phyloP scores from a whole-genome alignment of 2,888 invertebrate genomes.

The Ochlodes sylvanus region DNA sequence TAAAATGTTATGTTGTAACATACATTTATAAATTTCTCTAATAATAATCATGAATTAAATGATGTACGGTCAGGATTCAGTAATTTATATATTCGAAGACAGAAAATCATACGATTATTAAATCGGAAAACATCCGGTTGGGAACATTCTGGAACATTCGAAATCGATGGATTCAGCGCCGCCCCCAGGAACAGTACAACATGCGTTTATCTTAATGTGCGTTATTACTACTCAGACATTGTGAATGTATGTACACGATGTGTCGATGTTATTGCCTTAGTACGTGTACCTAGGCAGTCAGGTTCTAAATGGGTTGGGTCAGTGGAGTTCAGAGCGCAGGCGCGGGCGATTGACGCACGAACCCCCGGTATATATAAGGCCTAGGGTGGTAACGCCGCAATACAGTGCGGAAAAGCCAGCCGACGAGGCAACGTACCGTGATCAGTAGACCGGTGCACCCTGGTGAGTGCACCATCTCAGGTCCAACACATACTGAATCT shows the following conservation, averaged over 20 bases:
- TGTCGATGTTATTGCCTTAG: conserved; percentile 36
- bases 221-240: background rate
- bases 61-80: background rate
- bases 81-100: background rate
- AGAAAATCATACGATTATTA: background rate
- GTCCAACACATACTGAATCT: conserved; percentile 26
- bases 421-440: conserved; percentile 28
- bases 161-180: background rate
- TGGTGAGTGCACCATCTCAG: conserved; percentile 33
- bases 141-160: background rate
- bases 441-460: conserved; percentile 33
- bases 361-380: conserved; percentile 39
- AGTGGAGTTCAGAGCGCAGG: conserved; percentile 55
- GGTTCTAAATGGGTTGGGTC: conserved; percentile 62
- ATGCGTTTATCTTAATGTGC: conserved; percentile 16
- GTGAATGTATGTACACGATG: conserved; percentile 15
- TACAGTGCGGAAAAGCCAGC: conserved; percentile 33
- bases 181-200: conserved; percentile 13
- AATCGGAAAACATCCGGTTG: background rate
- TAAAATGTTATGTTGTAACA: too few species aligned
- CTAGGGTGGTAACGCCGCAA: conserved; percentile 12
- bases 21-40: too few species aligned
- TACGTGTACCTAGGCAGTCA: conserved; percentile 43
- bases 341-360: conserved; percentile 51
- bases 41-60: too few species aligned